Evolutionary conservation across 1,140 invertebrate species (phyloP).

Genomic region (Euborellia annulipes): DNA sequence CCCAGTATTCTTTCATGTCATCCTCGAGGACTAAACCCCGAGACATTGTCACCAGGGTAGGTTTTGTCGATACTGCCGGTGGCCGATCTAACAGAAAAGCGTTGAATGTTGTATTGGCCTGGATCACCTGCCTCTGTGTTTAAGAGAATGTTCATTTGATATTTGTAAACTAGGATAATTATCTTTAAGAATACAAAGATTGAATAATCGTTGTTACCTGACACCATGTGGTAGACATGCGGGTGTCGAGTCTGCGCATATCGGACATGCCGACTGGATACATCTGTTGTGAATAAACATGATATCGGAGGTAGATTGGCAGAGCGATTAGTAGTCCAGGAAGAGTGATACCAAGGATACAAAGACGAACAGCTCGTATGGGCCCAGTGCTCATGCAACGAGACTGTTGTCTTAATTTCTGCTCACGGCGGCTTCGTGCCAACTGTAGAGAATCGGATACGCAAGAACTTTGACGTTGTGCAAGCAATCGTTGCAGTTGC

Average conservation of each 20-base stretch:
- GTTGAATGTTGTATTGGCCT: slow-evolving; percentile 57
- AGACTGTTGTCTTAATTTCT: neutral
- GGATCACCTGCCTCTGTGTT: slow-evolving; percentile 45
- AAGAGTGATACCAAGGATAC: slow-evolving; percentile 42
- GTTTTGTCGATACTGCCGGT: slow-evolving; percentile 35
- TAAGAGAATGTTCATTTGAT: slow-evolving; percentile 4
- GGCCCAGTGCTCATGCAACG: slow-evolving; percentile 30
- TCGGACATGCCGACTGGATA: slow-evolving; percentile 59
- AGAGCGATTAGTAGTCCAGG: slow-evolving; percentile 45
- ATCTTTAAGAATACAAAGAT: neutral
- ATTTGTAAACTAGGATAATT: slow-evolving; percentile 7
- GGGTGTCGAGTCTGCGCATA: slow-evolving; percentile 51
- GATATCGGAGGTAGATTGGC: slow-evolving; percentile 49
- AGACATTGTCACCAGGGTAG: slow-evolving; percentile 45
- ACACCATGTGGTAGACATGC: slow-evolving; percentile 61
- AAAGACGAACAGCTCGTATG: slow-evolving; percentile 39
- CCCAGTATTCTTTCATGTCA: slow-evolving; percentile 71
- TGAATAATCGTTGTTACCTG: slow-evolving; percentile 33
- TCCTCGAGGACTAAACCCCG: slow-evolving; percentile 50
- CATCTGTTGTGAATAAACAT: slow-evolving; percentile 46
- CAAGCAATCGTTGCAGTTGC: too few species aligned
- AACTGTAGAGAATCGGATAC: too few species aligned
- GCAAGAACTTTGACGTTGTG: too few species aligned
- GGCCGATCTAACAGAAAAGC: slow-evolving; percentile 47
- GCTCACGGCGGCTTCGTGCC: neutral